Conservation (phyloP, 2,888 invertebrate genomes). For the Diarsia brunnea region DNA sequence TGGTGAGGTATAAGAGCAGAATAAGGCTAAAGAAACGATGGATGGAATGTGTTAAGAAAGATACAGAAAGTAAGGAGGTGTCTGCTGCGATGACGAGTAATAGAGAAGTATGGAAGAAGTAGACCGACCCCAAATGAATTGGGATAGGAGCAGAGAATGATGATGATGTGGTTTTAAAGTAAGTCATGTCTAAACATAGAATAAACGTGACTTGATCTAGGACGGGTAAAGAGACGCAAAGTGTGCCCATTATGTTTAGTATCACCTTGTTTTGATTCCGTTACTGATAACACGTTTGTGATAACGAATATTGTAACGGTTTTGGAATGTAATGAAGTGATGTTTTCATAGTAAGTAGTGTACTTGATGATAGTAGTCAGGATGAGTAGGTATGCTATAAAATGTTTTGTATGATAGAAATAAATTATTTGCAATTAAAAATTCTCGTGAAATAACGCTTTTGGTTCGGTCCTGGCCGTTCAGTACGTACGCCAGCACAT, state of each 20-base stretch:
- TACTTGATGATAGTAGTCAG: too few relatives aligned
- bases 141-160: too few relatives aligned
- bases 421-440: neutral
- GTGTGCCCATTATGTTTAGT: constrained; percentile 31
- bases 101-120: too few relatives aligned
- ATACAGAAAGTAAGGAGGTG: too few relatives aligned
- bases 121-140: too few relatives aligned
- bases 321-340: constrained; percentile 14
- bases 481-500: too few relatives aligned
- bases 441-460: too few relatives aligned
- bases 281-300: constrained; percentile 33
- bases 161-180: neutral
- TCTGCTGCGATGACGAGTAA: too few relatives aligned
- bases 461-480: too few relatives aligned
- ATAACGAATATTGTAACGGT: constrained; percentile 48
- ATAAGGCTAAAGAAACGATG: too few relatives aligned
- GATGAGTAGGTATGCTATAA: neutral
- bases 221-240: constrained; percentile 24
- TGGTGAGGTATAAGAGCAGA: too few relatives aligned
- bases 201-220: constrained; percentile 30
- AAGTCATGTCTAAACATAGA: constrained; percentile 10
- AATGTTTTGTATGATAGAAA: neutral
- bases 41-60: too few relatives aligned
- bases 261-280: constrained; percentile 54
- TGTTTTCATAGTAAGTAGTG: constrained; percentile 5